Conservation (phyloP, 2,797 vertebrate genomes). For the Syndactyla subalaris region DNA sequence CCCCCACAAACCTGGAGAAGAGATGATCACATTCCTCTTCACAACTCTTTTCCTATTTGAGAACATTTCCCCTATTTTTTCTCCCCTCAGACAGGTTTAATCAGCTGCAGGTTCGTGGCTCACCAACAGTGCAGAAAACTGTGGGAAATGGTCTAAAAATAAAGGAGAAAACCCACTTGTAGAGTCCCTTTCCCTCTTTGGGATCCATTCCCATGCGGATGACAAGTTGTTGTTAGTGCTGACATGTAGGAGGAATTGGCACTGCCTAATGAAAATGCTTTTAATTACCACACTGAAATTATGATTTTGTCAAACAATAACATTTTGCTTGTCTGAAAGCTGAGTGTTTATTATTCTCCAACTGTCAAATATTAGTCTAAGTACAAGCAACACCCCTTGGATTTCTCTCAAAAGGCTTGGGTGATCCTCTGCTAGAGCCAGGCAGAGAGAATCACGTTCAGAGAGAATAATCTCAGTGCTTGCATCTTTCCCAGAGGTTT, state of each 20-base stretch:
- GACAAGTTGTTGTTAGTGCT: constrained; percentile 17
- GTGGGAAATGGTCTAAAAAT: not conserved
- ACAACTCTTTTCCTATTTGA: not conserved
- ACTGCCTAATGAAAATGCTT: constrained; percentile 44
- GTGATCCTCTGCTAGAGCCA: not conserved
- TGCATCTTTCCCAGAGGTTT: not conserved
- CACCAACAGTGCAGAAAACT: not conserved
- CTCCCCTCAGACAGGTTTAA: not conserved
- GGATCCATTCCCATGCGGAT: not conserved
- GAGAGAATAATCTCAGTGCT: not conserved
- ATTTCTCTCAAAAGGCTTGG: not conserved
- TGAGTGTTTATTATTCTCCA: constrained; percentile 27
- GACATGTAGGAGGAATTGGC: constrained; percentile 46
- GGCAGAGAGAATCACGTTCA: not conserved
- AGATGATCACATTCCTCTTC: not conserved
- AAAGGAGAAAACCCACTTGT: not conserved
- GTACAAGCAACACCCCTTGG: not conserved
- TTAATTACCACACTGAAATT: constrained; percentile 39
- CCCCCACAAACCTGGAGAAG: not conserved
- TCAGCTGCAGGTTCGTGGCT: not conserved
- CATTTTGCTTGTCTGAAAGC: constrained; percentile 53
- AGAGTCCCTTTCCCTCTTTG: not conserved
- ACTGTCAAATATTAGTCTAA: constrained; percentile 32
- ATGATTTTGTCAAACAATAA: constrained; percentile 58
- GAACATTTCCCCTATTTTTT: not conserved